These are phyloP conservation scores for Bungarus multicinctus DNA, from an alignment of 2,113 vertebrate genomes.

Conservation along the genomic window DNA sequence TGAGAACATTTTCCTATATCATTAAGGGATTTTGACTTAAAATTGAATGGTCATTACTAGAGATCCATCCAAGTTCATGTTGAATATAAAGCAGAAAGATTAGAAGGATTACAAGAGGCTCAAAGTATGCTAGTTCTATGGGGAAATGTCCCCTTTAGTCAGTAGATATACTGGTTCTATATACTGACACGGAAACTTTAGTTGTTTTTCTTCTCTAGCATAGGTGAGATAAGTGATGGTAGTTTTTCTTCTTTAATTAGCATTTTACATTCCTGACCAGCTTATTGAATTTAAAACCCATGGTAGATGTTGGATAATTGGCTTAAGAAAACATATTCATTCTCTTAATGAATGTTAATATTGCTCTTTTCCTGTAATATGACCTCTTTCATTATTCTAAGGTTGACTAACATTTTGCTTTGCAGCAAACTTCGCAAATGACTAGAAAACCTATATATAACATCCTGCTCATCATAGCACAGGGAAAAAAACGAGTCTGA, in stretches of 20 bases:
- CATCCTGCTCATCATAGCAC: neutral
- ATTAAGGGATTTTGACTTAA: neutral
- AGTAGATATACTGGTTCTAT: neutral
- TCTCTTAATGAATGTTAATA: neutral
- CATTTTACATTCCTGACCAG: conserved; percentile 2
- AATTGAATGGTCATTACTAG: neutral
- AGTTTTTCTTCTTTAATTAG: conserved; percentile 1
- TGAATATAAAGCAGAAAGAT: neutral
- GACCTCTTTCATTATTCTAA: neutral
- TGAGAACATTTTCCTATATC: too few relatives aligned
- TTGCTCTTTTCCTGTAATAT: conserved; percentile 7
- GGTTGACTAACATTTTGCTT: neutral
- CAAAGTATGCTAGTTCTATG: neutral
- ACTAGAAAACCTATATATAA: neutral
- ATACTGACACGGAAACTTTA: neutral
- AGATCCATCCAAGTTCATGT: neutral
- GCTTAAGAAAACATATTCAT: neutral
- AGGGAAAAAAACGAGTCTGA: neutral
- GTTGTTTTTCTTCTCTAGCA: neutral
- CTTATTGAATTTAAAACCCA: neutral
- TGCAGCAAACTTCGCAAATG: neutral
- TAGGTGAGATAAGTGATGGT: accelerated
- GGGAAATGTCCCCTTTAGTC: neutral
- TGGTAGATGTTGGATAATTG: conserved; percentile 6
- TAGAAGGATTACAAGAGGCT: neutral